A percentile compares a stretch with the other conserved stretches of the same genome.
Evolutionary conservation across 2,113 vertebrate species (phyloP).

Genomic region (Delphinapterus leucas): DNA sequence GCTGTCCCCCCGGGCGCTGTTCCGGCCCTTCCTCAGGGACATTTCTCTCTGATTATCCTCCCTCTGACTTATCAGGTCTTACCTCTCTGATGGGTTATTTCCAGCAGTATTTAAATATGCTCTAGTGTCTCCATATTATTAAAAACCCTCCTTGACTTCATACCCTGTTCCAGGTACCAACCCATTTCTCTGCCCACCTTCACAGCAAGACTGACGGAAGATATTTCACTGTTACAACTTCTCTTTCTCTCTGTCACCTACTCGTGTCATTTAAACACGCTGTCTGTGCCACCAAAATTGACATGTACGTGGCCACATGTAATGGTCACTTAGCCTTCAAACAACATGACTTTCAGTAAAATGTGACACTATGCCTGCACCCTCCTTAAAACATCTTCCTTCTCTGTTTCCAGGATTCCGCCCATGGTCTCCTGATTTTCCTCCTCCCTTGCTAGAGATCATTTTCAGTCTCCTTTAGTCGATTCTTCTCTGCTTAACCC

Average conservation of each 20-base stretch:
- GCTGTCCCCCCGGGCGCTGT: neutral
- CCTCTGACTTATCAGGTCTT: neutral
- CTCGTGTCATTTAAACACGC: neutral
- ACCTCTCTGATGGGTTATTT: too few relatives aligned
- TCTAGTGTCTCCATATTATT: neutral
- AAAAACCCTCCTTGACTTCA: neutral
- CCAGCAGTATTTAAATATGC: neutral
- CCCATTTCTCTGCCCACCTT: neutral
- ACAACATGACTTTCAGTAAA: rapidly evolving
- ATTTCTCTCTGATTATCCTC: neutral
- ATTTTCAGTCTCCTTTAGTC: neutral
- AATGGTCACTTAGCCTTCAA: neutral
- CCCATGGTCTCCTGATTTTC: neutral
- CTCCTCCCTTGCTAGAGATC: neutral
- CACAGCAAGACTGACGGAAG: neutral
- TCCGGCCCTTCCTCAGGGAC: neutral
- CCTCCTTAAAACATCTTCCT: neutral
- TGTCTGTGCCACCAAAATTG: rapidly evolving
- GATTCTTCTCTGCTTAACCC: neutral
- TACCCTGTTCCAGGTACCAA: too few relatives aligned
- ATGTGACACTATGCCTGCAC: rapidly evolving
- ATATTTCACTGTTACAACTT: rapidly evolving
- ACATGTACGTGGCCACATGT: rapidly evolving
- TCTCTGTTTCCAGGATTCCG: neutral
- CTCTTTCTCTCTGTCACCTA: neutral